These are phyloP conservation scores for Ectemnius cavifrons DNA, from an alignment of 2,888 invertebrate genomes.

Conservation along the genomic window DNA sequence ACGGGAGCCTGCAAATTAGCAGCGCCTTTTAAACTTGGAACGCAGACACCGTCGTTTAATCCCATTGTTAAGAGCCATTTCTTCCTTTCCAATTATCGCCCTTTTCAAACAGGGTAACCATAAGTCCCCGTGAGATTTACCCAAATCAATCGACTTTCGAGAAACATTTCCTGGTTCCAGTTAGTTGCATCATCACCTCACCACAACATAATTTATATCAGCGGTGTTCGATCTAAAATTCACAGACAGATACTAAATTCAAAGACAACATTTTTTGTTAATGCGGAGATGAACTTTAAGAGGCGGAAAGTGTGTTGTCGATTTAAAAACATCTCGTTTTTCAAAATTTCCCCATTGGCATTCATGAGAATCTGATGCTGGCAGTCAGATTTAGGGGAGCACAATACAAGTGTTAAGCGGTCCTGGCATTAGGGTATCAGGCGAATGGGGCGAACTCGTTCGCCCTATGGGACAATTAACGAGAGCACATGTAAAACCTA, in stretches of 20 bases:
- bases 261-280: no score
- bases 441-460: constrained; percentile 28
- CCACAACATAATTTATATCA: no score
- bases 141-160: not conserved
- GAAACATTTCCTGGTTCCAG: not conserved
- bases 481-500: constrained; percentile 16
- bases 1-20: constrained; percentile 64
- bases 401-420: constrained; percentile 34
- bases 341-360: constrained; percentile 28
- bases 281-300: no score
- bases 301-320: not conserved
- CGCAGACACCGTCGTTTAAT: constrained; percentile 50
- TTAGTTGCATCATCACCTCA: no score
- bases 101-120: constrained; percentile 26
- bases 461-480: constrained; percentile 20
- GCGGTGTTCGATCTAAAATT: no score
- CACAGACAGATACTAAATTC: no score
- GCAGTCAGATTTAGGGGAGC: constrained; percentile 9
- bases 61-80: constrained; percentile 54
- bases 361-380: constrained; percentile 32
- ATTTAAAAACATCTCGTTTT: constrained; percentile 10
- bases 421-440: constrained; percentile 50
- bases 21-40: constrained; percentile 57
- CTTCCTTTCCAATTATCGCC: constrained; percentile 36
- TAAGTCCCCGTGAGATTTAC: constrained; percentile 16